Conservation (phyloP, 2,888 invertebrate species). For the Cordilura impudica region DNA sequence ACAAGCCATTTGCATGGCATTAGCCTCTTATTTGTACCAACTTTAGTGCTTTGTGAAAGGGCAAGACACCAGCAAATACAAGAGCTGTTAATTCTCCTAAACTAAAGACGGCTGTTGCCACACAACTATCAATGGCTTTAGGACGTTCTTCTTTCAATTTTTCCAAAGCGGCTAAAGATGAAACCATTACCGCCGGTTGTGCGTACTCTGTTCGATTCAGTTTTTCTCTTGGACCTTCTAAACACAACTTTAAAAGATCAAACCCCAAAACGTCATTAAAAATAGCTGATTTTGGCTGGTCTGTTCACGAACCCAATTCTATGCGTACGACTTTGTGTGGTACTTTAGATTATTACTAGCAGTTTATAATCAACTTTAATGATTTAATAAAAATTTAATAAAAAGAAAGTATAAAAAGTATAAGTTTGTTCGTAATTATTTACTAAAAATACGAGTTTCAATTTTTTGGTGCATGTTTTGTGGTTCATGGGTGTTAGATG, state of each 20-base stretch:
- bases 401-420: too few species aligned
- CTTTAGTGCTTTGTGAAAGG: slow-evolving; percentile 83
- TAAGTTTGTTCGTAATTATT: too few species aligned
- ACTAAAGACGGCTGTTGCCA: slow-evolving; percentile 94
- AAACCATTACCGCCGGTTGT: slow-evolving; percentile 93
- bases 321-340: too few species aligned
- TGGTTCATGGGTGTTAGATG: too few species aligned
- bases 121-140: slow-evolving; percentile 87
- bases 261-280: slow-evolving; percentile 90
- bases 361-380: too few species aligned
- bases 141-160: slow-evolving; percentile 89
- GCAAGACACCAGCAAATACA: slow-evolving; percentile 89
- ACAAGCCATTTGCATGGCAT: slow-evolving; percentile 93
- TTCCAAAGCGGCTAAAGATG: slow-evolving; percentile 94
- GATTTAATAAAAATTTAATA: too few species aligned
- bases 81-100: slow-evolving; percentile 96
- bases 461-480: too few species aligned
- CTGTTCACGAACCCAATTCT: too few species aligned
- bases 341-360: too few species aligned
- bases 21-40: slow-evolving; percentile 85
- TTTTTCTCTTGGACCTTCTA: slow-evolving; percentile 87
- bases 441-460: too few species aligned
- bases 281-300: too few species aligned
- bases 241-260: slow-evolving; percentile 89
- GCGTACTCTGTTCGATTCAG: slow-evolving; percentile 88